Conservation (phyloP, 1,140 invertebrate genomes). For the Helicoverpa zea region DNA sequence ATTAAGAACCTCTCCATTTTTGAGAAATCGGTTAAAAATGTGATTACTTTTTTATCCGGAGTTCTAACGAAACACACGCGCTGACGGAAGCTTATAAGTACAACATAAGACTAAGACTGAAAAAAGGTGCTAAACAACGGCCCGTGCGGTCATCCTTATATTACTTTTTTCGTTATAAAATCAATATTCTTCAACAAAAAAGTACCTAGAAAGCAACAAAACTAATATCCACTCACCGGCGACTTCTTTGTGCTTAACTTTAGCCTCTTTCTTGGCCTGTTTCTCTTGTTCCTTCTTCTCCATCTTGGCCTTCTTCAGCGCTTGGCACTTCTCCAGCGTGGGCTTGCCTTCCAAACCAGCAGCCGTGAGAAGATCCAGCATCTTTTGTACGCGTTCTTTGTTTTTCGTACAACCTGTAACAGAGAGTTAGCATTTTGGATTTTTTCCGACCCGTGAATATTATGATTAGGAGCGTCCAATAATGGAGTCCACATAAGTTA, state of each 20-base stretch:
- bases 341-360: slow-evolving; percentile 84
- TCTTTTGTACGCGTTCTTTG: slow-evolving; percentile 82
- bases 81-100: too few species aligned
- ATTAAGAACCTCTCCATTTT: too few species aligned
- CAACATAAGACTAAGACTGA: too few species aligned
- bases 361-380: slow-evolving; percentile 76
- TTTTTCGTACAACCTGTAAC: slow-evolving; percentile 83
- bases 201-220: not conserved
- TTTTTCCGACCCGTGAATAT: too few species aligned
- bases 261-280: slow-evolving; percentile 77
- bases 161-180: too few species aligned
- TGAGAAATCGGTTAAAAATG: too few species aligned
- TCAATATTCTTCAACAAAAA: not conserved
- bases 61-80: too few species aligned
- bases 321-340: slow-evolving; percentile 82
- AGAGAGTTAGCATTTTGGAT: not conserved
- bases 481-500: too few species aligned
- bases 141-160: too few species aligned
- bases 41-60: too few species aligned
- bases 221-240: slow-evolving; percentile 62
- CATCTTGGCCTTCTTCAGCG: slow-evolving; percentile 81
- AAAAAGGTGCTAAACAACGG: too few species aligned
- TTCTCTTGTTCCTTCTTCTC: slow-evolving; percentile 82
- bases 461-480: too few species aligned
- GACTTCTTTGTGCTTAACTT: slow-evolving; percentile 75